Conservation (phyloP, 2,797 vertebrate species). For the Apogon talboti region DNA sequence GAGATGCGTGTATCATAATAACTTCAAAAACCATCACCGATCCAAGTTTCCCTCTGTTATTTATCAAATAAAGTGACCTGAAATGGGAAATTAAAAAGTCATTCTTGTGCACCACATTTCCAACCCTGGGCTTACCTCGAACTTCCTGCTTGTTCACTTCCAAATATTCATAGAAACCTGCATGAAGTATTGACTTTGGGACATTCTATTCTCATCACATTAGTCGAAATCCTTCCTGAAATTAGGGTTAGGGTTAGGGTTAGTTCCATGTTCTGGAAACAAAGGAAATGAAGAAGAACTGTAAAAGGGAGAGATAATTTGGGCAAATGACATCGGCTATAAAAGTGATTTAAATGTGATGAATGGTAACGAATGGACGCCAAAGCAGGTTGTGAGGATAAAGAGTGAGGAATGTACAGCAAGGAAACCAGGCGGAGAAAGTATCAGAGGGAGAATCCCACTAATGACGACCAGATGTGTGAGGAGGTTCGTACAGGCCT, state of each 20-base stretch:
- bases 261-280: constrained; percentile 2
- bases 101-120: constrained; percentile 26
- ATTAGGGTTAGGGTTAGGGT: too few relatives aligned
- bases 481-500: constrained; percentile 30
- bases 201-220: constrained; percentile 11
- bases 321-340: constrained; percentile 25
- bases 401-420: background rate
- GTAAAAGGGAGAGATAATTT: constrained; percentile 10
- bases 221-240: constrained; percentile 12
- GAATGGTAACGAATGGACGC: constrained; percentile 21
- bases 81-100: constrained; percentile 35
- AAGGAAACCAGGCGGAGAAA: constrained; percentile 21
- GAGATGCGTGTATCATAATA: constrained; percentile 6
- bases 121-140: constrained; percentile 3
- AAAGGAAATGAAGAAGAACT: constrained; percentile 1
- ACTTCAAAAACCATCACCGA: constrained; percentile 7
- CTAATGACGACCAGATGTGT: constrained; percentile 69
- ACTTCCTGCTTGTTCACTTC: background rate
- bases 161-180: constrained; percentile 10
- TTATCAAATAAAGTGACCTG: constrained; percentile 25
- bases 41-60: constrained; percentile 19
- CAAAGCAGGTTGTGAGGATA: constrained; percentile 23
- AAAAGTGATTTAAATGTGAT: constrained; percentile 38
- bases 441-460: constrained; percentile 56
- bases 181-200: constrained; percentile 28